Evolutionary conservation across 2,797 vertebrate species (phyloP).

Genomic region (Knipowitschia caucasica): DNA sequence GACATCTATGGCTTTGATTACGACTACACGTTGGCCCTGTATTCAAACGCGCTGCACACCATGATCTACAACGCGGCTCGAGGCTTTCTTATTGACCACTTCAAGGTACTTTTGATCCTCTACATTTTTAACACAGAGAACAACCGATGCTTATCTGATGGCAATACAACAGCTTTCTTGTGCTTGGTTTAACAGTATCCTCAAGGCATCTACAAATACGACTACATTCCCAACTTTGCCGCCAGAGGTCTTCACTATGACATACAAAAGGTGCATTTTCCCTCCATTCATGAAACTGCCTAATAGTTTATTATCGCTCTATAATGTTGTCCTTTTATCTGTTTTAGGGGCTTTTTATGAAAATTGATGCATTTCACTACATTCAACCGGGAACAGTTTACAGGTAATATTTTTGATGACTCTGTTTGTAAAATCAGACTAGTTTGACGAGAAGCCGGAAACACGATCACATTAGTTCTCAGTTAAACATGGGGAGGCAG

Average conservation of each 20-base stretch:
- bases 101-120: conserved; percentile 70
- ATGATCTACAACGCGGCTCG: conserved; percentile 81
- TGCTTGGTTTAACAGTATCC: conserved; percentile 75
- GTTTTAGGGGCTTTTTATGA: conserved; percentile 82
- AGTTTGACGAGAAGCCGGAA: too few relatives aligned
- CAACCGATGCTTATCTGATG: neutral
- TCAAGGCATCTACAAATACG: conserved; percentile 75
- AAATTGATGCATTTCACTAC: conserved; percentile 88
- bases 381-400: conserved; percentile 84
- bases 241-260: conserved; percentile 84
- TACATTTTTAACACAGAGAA: neutral
- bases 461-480: too few relatives aligned
- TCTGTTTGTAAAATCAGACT: too few relatives aligned
- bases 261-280: conserved; percentile 80
- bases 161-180: neutral
- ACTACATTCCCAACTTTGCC: conserved; percentile 83
- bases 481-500: too few relatives aligned
- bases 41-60: conserved; percentile 76
- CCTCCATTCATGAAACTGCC: neutral
- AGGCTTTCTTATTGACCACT: conserved; percentile 79
- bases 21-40: conserved; percentile 83
- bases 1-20: conserved; percentile 88
- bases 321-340: too few relatives aligned
- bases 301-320: too few relatives aligned
- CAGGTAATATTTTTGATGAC: conserved; percentile 70